Evolutionary conservation across 2,113 vertebrate species (phyloP), one percentile per base, ranked within the genome.

Genomic region (Sphaerodactylus townsendi): DNA sequence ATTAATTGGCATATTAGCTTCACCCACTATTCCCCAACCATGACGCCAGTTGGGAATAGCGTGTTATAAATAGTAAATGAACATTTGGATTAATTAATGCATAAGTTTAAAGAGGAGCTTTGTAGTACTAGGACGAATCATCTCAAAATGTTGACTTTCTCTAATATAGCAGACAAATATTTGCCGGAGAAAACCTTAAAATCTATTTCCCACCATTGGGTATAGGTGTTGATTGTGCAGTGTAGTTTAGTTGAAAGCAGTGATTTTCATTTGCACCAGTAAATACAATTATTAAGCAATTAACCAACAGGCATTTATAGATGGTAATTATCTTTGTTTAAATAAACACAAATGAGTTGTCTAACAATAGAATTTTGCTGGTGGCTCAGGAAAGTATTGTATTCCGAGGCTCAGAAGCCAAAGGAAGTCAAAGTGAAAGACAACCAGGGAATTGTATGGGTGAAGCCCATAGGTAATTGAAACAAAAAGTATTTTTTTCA

Each of bases 261-360:
- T 3, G 81, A 9, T 48, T 90, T 92, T 90, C 28, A 33, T 78
- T 83, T 90, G 21, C 88, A 2, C 7, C 46, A 82, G 17, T 87
- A 91, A 91, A 89, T 85, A 77, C 1, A 80, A 19, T 68, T 81
- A 86, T 82, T 87, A 88, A 86, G 21, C 46, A 92, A 83, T 89
- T 92, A 92, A 91, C 2, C 17, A 84, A 82, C 0, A 88, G 41
- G 0, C 1, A 87, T 85, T 70, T 84, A 46, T 77, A n/a, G 1
- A 48, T 87, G 10, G 23, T 81, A 88, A 92, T 86, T 89, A 85
- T 62, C 75, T 62, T 37, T 89, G 25, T 85, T 90, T 92, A 93
- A 94, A 90, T 53, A 88, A 86, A 84, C 46, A 90, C 4, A 82
- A 71, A 89, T 56, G 13, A 73, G 13, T 79, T 90, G 56, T 37